Evolutionary conservation across 2,797 vertebrate species (phyloP), one percentile per base, ranked within the genome.

Genomic region (Pteronotus mesoamericanus): DNA sequence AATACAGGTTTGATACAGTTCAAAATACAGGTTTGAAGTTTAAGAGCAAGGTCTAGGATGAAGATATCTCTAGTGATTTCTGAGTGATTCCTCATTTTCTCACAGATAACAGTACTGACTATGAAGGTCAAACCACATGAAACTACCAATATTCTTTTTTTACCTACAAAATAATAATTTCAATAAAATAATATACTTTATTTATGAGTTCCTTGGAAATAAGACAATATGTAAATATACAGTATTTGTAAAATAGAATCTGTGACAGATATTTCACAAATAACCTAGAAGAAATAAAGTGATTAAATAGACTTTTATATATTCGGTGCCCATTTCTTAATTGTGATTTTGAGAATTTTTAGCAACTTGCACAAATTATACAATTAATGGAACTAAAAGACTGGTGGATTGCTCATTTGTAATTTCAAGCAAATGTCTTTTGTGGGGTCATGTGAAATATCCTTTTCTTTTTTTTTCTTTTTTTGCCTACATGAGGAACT

Each of bases 171-270:
- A 69, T 86, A 42, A 53, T 34, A 42, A 66, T 82, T 95, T 86
- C 55, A 93, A 77, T 21, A 95, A 12, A 48, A 84, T 11, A 39
- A 53, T 77, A 46, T 91, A 59, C 16, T 91, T 92, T 68, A 95
- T 37, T 26, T 48, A 42, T 29, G 42, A 53, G 14, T 7, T 90
- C 32, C 42, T 94, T 78, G n/a, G 83, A 92, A 95, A 91, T 64
- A 95, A 84, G 59, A 64, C 34, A 90, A 37, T 79, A 89, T 26
- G 14, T 69, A 44, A 74, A 96, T 69, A 68, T 39, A 57, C 12
- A 82, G 51, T 42, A 39, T 78, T 95, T 94, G 55, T 82, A 44
- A 92, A 92, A 78, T 21, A 66, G 68, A 89, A 82, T 55, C 22
- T 51, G 61, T 12, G 86, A 53, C 9, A 87, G 79, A 64, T 37